Evolutionary conservation across 2,888 invertebrate genomes (phyloP).

Genomic region (Formica aserva): DNA sequence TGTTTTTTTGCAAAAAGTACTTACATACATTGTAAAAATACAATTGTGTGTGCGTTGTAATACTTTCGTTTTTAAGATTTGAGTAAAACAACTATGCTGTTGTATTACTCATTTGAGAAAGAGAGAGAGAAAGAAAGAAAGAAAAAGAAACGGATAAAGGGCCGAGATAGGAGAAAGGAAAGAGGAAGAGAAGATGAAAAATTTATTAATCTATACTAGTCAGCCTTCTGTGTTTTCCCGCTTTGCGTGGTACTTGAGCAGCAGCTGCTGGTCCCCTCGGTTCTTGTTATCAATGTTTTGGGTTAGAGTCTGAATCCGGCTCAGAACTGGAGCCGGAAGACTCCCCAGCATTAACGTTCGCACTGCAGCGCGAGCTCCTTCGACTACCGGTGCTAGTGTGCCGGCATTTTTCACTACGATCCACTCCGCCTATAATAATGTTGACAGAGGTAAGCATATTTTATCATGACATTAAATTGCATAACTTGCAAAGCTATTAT

Average conservation of each 20-base stretch:
- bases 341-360: constrained; percentile 84
- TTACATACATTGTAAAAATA: constrained; percentile 63
- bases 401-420: constrained; percentile 84
- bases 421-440: constrained; percentile 84
- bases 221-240: constrained; percentile 85
- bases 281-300: constrained; percentile 80
- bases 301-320: constrained; percentile 83
- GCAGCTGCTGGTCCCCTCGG: constrained; percentile 83
- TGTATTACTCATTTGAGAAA: constrained; percentile 60
- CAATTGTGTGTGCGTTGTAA: constrained; percentile 58
- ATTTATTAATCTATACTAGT: constrained; percentile 83
- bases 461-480: background rate
- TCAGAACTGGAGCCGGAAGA: constrained; percentile 84
- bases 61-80: constrained; percentile 70
- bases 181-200: constrained; percentile 33
- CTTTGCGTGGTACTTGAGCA: constrained; percentile 85
- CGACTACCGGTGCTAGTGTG: constrained; percentile 82
- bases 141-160: background rate
- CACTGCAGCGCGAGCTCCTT: constrained; percentile 83
- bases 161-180: constrained; percentile 31
- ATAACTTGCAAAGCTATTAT: background rate
- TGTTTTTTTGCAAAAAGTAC: constrained; percentile 61
- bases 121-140: background rate
- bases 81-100: constrained; percentile 71
- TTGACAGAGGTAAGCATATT: constrained; percentile 63